A percentile compares a stretch with the other conserved stretches of the same genome.
These are phyloP conservation scores for Drosophila saltans DNA, from an alignment of 1,140 invertebrate species.

Conservation along the genomic window DNA sequence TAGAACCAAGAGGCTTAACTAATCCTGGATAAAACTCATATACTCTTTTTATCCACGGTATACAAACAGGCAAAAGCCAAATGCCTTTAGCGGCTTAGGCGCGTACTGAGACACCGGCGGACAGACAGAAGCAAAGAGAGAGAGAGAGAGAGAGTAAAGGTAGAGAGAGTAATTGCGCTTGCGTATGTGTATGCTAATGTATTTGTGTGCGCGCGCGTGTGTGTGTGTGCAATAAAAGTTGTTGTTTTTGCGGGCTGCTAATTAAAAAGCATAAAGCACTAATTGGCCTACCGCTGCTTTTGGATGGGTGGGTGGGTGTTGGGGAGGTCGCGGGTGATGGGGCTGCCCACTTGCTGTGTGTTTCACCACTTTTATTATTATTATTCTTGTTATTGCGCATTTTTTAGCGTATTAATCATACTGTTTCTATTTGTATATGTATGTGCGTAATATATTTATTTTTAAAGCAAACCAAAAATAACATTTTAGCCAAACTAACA, in stretches of 20 bases:
- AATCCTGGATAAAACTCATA: background rate
- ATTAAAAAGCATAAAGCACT: conserved; percentile 77
- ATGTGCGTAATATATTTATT: conserved; percentile 82
- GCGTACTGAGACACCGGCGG: no score
- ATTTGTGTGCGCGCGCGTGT: background rate
- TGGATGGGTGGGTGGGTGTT: conserved; percentile 29
- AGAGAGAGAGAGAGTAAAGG: background rate
- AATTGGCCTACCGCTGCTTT: conserved; percentile 70
- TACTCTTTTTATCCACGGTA: background rate
- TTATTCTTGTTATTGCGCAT: conserved; percentile 47
- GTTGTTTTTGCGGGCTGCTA: conserved; percentile 47
- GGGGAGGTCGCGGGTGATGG: conserved; percentile 10
- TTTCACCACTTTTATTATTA: conserved; percentile 46
- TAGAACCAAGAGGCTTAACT: no score
- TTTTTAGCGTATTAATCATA: conserved; percentile 72
- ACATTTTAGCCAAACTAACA: conserved; percentile 43
- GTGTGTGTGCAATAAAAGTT: conserved; percentile 7
- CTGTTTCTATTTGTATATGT: conserved; percentile 60
- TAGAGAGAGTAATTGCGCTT: conserved; percentile 11
- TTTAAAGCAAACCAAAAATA: conserved; percentile 62
- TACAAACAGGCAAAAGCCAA: background rate
- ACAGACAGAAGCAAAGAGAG: background rate
- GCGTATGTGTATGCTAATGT: conserved; percentile 19
- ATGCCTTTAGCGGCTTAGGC: background rate
- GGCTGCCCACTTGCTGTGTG: conserved; percentile 59